phyloP scores from a whole-genome alignment of 53 echinoderm and acorn worm genomes.

The Zoroaster sp. region DNA sequence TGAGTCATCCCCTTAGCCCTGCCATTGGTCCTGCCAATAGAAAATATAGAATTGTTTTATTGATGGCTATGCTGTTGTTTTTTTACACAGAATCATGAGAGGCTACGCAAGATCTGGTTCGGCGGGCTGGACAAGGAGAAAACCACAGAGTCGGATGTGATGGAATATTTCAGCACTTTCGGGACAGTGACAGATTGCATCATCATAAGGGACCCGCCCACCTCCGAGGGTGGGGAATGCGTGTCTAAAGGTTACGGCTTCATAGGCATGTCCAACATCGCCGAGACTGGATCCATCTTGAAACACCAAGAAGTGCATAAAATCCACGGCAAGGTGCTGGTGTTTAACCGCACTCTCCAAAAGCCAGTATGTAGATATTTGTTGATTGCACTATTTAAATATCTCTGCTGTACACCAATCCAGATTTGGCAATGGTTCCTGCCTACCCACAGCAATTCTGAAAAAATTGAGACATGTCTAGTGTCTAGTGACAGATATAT shows the following conservation, averaged over 20 bases:
- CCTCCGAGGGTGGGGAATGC: neutral
- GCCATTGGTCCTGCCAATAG: no score
- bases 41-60: neutral
- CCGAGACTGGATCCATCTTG: neutral
- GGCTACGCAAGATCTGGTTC: conserved; percentile 23
- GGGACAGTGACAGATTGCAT: conserved; percentile 20
- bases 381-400: no score
- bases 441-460: no score
- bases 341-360: conserved; percentile 7
- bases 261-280: neutral
- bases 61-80: no score
- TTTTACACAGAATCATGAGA: neutral
- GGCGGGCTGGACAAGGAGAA: conserved; percentile 17
- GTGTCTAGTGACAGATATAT: no score
- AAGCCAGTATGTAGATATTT: neutral
- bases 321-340: conserved; percentile 14
- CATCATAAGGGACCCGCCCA: conserved; percentile 4
- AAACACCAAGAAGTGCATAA: conserved; percentile 3
- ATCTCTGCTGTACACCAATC: no score
- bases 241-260: conserved; percentile 28
- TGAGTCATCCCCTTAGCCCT: no score
- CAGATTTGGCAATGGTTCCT: no score
- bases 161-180: conserved; percentile 1
- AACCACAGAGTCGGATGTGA: conserved; percentile 14
- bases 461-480: no score